Evolutionary conservation across 2,888 invertebrate genomes (phyloP).

Genomic region (Scaptomyza caliginosa): DNA sequence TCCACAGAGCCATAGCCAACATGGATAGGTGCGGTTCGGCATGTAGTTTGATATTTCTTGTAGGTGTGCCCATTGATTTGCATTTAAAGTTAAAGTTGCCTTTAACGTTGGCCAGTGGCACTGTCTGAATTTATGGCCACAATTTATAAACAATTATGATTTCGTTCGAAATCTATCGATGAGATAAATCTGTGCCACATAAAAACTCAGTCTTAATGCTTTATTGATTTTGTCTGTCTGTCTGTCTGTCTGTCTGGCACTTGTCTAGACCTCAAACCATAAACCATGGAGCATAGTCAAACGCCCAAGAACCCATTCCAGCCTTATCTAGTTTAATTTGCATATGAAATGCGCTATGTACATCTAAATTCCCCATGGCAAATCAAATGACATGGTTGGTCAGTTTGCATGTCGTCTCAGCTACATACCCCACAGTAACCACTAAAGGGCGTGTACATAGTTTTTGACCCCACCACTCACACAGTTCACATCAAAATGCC

Average conservation of each 20-base stretch:
- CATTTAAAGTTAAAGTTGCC: slow-evolving; percentile 69
- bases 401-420: slow-evolving; percentile 53
- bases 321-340: slow-evolving; percentile 81
- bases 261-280: slow-evolving; percentile 57
- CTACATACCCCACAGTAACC: slow-evolving; percentile 7
- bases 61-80: slow-evolving; percentile 70
- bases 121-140: slow-evolving; percentile 61
- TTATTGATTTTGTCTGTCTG: slow-evolving; percentile 61
- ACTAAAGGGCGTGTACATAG: slow-evolving; percentile 48
- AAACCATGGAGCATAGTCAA: neutral
- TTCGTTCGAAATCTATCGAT: slow-evolving; percentile 42
- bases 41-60: slow-evolving; percentile 4
- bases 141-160: slow-evolving; percentile 78
- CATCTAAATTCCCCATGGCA: slow-evolving; percentile 66
- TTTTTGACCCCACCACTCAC: slow-evolving; percentile 20
- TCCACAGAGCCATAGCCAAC: slow-evolving; percentile 29
- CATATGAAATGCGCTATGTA: slow-evolving; percentile 78
- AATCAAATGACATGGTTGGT: slow-evolving; percentile 68
- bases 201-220: slow-evolving; percentile 25
- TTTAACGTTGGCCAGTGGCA: slow-evolving; percentile 28
- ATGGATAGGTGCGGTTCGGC: slow-evolving; percentile 56
- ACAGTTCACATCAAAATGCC: neutral
- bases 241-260: slow-evolving; percentile 45
- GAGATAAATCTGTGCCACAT: slow-evolving; percentile 48
- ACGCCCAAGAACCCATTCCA: slow-evolving; percentile 20